phyloP scores from a whole-genome alignment of 2,888 invertebrate genomes.

The Zelleria hepariella region DNA sequence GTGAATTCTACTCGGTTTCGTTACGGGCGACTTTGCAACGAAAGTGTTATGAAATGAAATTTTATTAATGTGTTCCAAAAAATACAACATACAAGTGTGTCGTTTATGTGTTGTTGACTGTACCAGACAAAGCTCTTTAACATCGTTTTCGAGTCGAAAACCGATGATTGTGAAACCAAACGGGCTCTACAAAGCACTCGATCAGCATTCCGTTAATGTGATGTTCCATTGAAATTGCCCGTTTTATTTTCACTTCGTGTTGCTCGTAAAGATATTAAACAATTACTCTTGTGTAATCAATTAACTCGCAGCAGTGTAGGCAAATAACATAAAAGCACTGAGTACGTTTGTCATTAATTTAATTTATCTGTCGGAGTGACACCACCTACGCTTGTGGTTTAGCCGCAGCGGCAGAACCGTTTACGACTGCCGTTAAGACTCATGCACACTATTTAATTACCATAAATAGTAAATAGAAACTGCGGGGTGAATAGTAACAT shows the following conservation, averaged over 20 bases:
- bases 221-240: neutral
- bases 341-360: slow-evolving; percentile 2
- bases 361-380: slow-evolving; percentile 2
- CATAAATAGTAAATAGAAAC: too few species aligned
- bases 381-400: neutral
- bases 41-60: too few species aligned
- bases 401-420: neutral
- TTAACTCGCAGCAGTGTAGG: slow-evolving; percentile 2
- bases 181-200: neutral
- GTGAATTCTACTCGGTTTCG: too few species aligned
- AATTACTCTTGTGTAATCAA: neutral
- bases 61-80: too few species aligned
- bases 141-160: neutral
- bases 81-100: too few species aligned
- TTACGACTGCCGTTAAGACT: neutral
- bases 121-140: neutral
- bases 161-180: neutral
- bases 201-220: neutral
- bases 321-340: neutral
- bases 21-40: too few species aligned
- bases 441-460: neutral
- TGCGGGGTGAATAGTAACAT: too few species aligned
- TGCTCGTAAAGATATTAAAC: neutral
- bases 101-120: neutral
- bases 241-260: neutral